Evolutionary conservation across 2,797 vertebrate genomes (phyloP).

Genomic region (Pelodytes ibericus): DNA sequence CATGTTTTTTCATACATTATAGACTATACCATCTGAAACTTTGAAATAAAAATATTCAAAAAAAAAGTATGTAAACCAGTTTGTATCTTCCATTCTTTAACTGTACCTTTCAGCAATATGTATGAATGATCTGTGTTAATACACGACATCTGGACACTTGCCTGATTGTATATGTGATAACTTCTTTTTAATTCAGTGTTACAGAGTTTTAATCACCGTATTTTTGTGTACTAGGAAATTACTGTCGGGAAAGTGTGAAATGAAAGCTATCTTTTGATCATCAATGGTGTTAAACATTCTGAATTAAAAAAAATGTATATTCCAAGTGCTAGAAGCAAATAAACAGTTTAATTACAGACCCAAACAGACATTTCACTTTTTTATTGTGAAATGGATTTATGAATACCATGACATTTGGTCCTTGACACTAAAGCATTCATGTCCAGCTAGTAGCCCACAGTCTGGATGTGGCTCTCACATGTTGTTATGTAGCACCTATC

Average conservation of each 20-base stretch:
- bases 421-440: too few species aligned
- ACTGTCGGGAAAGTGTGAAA: background rate
- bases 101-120: background rate
- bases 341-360: background rate
- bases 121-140: background rate
- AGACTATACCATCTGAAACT: too few species aligned
- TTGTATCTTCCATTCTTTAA: background rate
- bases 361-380: too few species aligned
- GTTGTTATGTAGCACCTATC: too few species aligned
- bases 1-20: too few species aligned
- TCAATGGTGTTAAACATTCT: background rate
- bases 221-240: background rate
- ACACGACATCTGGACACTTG: background rate
- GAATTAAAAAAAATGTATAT: background rate
- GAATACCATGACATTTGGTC: too few species aligned
- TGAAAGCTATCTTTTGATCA: background rate
- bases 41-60: too few species aligned
- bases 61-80: background rate
- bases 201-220: background rate
- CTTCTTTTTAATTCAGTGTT: too few species aligned
- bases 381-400: too few species aligned
- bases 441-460: too few species aligned
- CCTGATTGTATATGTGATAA: background rate
- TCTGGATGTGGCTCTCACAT: too few species aligned
- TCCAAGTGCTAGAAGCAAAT: background rate